A percentile compares a stretch with the other conserved stretches of the same genome.
Conservation (phyloP, 2,113 vertebrate species). For the Arenaria interpres region DNA sequence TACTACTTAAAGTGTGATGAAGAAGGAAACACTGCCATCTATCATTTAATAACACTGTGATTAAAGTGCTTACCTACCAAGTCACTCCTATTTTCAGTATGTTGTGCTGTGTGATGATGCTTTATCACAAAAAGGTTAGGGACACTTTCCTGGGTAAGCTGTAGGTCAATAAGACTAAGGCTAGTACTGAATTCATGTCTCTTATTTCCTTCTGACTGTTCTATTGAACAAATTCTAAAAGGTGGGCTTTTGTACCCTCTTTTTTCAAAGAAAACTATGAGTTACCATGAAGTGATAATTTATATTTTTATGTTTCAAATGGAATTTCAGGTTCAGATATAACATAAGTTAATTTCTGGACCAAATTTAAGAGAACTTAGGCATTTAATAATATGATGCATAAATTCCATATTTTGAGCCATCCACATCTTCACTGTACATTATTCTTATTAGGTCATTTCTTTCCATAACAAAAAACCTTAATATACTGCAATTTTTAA, state of each 20-base stretch:
- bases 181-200: not conserved
- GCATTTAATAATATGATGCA: not conserved
- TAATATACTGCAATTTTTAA: not conserved
- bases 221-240: not conserved
- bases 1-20: not conserved
- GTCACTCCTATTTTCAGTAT: not conserved
- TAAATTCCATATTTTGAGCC: not conserved
- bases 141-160: not conserved
- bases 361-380: not conserved
- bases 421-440: not conserved
- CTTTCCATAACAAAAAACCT: not conserved
- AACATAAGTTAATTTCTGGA: not conserved
- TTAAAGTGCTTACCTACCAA: not conserved
- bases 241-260: accelerated
- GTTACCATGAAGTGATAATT: not conserved
- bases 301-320: not conserved
- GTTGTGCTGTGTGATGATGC: not conserved
- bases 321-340: not conserved
- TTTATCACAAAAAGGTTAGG: not conserved
- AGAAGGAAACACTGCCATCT: not conserved
- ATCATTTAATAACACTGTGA: not conserved
- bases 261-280: not conserved
- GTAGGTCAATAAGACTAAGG: not conserved
- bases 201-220: not conserved
- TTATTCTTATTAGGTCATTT: not conserved